These are phyloP conservation scores for Margaritifera margaritifera DNA, from an alignment of 2,888 invertebrate genomes.

Conservation along the genomic window DNA sequence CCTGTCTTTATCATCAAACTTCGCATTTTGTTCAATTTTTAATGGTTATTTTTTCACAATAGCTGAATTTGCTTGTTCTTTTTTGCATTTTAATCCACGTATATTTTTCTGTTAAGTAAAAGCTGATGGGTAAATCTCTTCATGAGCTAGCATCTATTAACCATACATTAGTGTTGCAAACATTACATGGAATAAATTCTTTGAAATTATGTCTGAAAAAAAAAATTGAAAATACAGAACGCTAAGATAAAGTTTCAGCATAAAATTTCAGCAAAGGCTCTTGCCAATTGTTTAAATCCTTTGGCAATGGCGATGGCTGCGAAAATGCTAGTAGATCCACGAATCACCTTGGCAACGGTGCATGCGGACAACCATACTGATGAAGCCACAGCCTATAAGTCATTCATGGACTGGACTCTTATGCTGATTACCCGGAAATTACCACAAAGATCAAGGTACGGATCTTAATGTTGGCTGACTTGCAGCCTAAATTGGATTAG, in stretches of 20 bases:
- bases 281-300: conserved; percentile 33
- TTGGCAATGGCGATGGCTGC: conserved; percentile 27
- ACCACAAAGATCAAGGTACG: conserved; percentile 25
- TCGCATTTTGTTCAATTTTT: too few species aligned
- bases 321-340: conserved; percentile 25
- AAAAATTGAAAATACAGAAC: not conserved
- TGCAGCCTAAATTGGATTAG: too few species aligned
- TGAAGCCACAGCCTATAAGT: conserved; percentile 26
- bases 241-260: not conserved
- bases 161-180: too few species aligned
- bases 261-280: conserved; percentile 20
- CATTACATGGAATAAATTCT: too few species aligned
- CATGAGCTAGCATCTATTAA: too few species aligned
- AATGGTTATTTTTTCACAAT: too few species aligned
- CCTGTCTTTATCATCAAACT: too few species aligned
- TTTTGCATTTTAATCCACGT: too few species aligned
- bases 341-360: conserved; percentile 24
- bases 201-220: not conserved
- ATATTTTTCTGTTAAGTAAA: too few species aligned
- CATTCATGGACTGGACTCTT: conserved; percentile 23
- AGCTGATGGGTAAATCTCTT: too few species aligned
- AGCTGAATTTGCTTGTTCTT: too few species aligned
- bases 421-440: conserved; percentile 23
- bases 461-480: too few species aligned
- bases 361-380: conserved; percentile 32